Evolutionary conservation across 2,797 vertebrate genomes (phyloP).

Genomic region (Lemur catta): DNA sequence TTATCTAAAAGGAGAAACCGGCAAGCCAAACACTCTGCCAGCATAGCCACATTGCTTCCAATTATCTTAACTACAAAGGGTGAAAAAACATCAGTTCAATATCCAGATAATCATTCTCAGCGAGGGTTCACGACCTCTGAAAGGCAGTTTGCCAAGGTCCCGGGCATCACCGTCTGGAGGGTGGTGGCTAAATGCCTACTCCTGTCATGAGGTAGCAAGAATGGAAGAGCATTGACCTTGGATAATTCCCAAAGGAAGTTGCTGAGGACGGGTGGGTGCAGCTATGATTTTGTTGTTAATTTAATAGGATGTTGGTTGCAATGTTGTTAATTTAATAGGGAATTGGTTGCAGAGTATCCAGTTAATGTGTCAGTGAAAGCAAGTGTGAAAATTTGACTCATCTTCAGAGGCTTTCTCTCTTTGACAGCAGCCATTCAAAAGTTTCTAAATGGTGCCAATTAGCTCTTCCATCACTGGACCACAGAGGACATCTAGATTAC

Average conservation of each 20-base stretch:
- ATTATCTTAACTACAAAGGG: conserved; percentile 34
- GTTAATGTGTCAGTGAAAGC: neutral
- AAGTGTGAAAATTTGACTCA: neutral
- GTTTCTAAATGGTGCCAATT: neutral
- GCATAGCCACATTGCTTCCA: neutral
- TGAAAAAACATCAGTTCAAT: neutral
- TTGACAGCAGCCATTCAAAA: neutral
- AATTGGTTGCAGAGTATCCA: neutral
- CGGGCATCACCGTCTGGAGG: conserved; percentile 19
- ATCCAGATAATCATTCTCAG: conserved; percentile 49
- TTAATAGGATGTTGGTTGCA: neutral
- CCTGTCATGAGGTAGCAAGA: neutral
- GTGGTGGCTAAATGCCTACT: conserved; percentile 11
- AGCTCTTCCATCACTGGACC: neutral
- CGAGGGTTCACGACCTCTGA: neutral
- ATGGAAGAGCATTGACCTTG: conserved; percentile 22
- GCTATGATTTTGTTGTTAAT: conserved; percentile 9
- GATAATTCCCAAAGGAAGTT: neutral
- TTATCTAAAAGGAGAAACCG: neutral
- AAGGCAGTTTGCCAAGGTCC: conserved; percentile 37
- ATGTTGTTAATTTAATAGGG: conserved; percentile 5
- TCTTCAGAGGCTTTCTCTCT: neutral
- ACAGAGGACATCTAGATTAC: neutral
- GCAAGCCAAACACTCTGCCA: neutral
- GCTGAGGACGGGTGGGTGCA: neutral